Percentiles rank a stretch among this genome's conserved stretches.
These are phyloP conservation scores for Chanos chanos DNA, from an alignment of 2,797 vertebrate species.

Conservation along the genomic window DNA sequence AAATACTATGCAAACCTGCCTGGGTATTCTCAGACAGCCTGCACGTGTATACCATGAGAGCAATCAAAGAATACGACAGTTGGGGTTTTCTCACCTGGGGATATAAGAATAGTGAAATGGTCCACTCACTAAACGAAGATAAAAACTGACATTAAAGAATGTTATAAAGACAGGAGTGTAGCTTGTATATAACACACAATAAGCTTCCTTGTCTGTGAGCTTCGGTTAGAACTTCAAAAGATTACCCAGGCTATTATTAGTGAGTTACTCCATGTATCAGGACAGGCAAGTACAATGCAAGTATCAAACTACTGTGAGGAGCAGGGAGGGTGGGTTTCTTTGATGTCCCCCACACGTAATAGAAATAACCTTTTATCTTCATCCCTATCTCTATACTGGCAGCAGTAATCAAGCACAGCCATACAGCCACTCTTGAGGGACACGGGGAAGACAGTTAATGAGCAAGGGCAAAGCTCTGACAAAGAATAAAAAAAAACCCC, in stretches of 20 bases:
- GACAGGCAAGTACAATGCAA: constrained; percentile 30
- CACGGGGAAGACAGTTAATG: constrained; percentile 18
- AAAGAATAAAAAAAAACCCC: constrained; percentile 9
- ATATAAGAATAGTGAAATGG: background rate
- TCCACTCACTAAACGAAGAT: background rate
- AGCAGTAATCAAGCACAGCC: constrained; percentile 28
- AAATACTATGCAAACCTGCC: constrained; percentile 6
- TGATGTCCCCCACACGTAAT: constrained; percentile 33
- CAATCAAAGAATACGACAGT: too few species aligned
- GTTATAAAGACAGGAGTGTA: constrained; percentile 17
- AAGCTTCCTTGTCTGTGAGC: constrained; percentile 12
- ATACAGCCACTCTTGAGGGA: constrained; percentile 17
- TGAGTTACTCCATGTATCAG: constrained; percentile 30
- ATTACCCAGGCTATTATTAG: constrained; percentile 29
- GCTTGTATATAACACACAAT: background rate
- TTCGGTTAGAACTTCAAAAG: constrained; percentile 33
- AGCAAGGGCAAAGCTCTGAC: constrained; percentile 27
- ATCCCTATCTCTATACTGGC: constrained; percentile 23
- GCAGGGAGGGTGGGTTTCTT: constrained; percentile 13
- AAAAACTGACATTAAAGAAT: background rate
- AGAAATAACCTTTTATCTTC: constrained; percentile 33
- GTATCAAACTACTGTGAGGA: constrained; percentile 20
- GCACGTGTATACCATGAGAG: too few species aligned
- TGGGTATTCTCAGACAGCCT: too few species aligned
- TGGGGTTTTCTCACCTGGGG: background rate